These are phyloP conservation scores for Dromococcyx pavoninus DNA, from an alignment of 2,797 vertebrate genomes.

Conservation along the genomic window DNA sequence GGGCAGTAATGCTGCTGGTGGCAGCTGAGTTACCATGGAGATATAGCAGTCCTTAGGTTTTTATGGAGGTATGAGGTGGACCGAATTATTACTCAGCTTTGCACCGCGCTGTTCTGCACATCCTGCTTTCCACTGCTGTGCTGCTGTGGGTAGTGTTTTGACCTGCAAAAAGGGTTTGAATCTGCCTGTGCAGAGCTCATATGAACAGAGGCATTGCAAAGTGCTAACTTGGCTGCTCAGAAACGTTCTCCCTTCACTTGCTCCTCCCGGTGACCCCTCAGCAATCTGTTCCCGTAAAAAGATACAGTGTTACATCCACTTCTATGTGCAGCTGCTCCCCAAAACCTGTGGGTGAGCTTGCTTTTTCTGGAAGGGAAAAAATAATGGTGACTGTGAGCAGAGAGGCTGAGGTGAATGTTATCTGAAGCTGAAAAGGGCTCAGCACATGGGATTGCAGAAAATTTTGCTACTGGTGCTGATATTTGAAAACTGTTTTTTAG, in stretches of 20 bases:
- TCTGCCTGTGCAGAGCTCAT: not conserved
- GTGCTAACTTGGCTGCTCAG: not conserved
- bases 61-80: not conserved
- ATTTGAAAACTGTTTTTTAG: not conserved
- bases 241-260: not conserved
- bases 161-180: not conserved
- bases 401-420: rapidly evolving
- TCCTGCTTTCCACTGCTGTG: not conserved
- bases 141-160: not conserved
- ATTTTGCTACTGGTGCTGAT: not conserved
- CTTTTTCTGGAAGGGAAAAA: not conserved
- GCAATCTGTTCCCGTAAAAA: not conserved
- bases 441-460: rapidly evolving
- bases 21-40: not conserved
- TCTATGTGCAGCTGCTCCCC: not conserved
- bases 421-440: not conserved
- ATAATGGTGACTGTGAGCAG: not conserved
- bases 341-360: not conserved
- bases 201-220: not conserved
- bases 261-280: not conserved
- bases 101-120: rapidly evolving
- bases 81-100: not conserved
- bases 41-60: not conserved
- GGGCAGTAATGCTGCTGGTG: not conserved
- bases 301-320: not conserved